phyloP scores from a whole-genome alignment of 2,888 invertebrate genomes.

The Lepeophtheirus nordmannii region DNA sequence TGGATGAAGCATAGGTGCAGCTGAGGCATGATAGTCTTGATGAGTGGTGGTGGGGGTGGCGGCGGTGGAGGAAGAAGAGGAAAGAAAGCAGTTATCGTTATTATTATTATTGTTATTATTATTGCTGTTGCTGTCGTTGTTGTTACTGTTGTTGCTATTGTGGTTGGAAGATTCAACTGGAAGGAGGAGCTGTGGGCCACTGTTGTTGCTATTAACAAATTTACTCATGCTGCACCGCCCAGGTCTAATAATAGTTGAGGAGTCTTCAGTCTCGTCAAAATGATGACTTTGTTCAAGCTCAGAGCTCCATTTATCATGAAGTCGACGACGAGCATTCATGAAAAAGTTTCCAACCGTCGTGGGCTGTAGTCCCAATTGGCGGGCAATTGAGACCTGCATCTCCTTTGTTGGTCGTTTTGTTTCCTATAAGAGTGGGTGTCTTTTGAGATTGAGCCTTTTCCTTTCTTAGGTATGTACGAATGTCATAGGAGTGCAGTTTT shows the following conservation, averaged over 20 bases:
- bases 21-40: no score
- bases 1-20: no score
- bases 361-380: conserved; percentile 88
- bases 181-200: neutral
- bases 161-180: no score
- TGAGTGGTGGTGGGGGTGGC: no score
- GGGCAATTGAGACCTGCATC: conserved; percentile 98
- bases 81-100: no score
- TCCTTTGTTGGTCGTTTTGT: conserved; percentile 98
- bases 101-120: no score
- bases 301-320: conserved; percentile 86
- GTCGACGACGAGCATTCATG: conserved; percentile 95
- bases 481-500: neutral
- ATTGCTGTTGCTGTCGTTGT: no score
- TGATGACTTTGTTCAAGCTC: conserved; percentile 43
- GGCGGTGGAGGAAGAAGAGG: no score
- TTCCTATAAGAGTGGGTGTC: conserved; percentile 50
- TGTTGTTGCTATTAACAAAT: conserved; percentile 14
- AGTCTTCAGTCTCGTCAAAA: conserved; percentile 16
- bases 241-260: no score
- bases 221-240: neutral
- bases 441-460: conserved; percentile 31
- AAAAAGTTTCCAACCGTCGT: conserved; percentile 99
- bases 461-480: neutral
- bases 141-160: no score